Evolutionary conservation across 2,888 invertebrate species (phyloP).

Genomic region (Nesidiocoris tenuis): DNA sequence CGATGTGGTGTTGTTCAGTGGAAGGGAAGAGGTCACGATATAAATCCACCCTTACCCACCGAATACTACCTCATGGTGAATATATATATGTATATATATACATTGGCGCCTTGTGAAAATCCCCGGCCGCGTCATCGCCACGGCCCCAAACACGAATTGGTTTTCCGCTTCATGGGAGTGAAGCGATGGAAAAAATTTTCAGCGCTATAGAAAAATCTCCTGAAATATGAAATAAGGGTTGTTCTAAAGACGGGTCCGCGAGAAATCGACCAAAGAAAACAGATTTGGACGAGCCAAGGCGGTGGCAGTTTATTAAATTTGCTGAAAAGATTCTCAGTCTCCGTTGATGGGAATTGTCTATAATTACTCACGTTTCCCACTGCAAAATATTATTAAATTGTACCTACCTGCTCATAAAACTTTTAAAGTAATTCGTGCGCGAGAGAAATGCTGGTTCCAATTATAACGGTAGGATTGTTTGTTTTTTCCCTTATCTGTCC

Average conservation of each 20-base stretch:
- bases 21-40: background rate
- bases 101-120: background rate
- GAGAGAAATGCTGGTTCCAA: no score
- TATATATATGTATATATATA: background rate
- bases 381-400: no score
- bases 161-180: background rate
- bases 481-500: no score
- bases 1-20: background rate
- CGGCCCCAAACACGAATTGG: background rate
- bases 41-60: background rate
- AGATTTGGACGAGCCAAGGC: no score
- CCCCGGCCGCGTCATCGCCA: background rate
- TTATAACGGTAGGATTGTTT: no score
- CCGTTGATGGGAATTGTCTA: no score
- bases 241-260: background rate
- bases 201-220: background rate
- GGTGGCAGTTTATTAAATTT: no score
- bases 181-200: background rate
- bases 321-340: no score
- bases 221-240: background rate
- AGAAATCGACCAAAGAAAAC: no score
- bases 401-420: no score
- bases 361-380: no score
- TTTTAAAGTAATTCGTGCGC: no score
- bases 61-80: background rate